These are phyloP conservation scores for Pseudopipra pipra DNA, from an alignment of 2,113 vertebrate species.

Conservation along the genomic window DNA sequence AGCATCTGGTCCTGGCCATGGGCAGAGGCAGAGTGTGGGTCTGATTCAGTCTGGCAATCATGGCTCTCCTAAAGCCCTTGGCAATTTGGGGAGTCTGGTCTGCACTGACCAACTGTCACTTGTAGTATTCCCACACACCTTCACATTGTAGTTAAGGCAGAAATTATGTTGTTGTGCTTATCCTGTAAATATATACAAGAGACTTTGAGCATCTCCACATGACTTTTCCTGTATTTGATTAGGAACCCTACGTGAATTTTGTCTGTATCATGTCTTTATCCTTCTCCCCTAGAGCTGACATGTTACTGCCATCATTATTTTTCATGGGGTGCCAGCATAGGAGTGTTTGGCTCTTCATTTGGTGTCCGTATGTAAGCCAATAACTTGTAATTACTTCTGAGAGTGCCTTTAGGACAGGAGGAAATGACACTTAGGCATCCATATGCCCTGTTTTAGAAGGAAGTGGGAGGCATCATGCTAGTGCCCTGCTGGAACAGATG, in stretches of 20 bases:
- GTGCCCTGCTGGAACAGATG: background rate
- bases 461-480: background rate
- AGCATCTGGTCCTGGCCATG: background rate
- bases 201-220: background rate
- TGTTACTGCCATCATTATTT: background rate
- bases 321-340: background rate
- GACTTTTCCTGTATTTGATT: background rate
- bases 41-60: background rate
- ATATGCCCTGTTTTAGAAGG: background rate
- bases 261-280: background rate
- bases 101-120: background rate
- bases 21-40: background rate
- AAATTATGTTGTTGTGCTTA: background rate
- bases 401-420: constrained; percentile 10
- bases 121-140: background rate
- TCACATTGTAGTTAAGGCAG: background rate
- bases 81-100: background rate
- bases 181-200: background rate
- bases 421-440: background rate
- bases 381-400: constrained; percentile 9
- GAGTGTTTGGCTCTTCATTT: constrained; percentile 9
- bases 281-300: background rate
- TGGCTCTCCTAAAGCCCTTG: background rate
- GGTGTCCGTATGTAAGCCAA: background rate
- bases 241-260: background rate